A percentile compares a stretch with the other conserved stretches of the same genome.
Evolutionary conservation across 2,797 vertebrate genomes (phyloP).

Genomic region (Eremophila alpestris): DNA sequence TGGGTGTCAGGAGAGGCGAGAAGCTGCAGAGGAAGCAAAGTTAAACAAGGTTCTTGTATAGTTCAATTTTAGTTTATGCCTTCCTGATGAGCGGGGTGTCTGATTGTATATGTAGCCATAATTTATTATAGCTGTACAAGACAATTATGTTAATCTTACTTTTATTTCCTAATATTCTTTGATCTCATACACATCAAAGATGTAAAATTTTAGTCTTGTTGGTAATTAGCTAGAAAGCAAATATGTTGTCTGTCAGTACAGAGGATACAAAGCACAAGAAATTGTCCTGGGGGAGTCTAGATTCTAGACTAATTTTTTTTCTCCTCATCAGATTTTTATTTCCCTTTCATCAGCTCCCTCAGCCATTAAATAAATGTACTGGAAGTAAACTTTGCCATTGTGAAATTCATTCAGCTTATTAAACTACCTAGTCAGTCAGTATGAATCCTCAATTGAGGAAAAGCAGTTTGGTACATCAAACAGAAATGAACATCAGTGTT

Average conservation of each 20-base stretch:
- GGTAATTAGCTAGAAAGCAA: slow-evolving; percentile 65
- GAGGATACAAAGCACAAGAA: slow-evolving; percentile 58
- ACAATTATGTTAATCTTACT: slow-evolving; percentile 67
- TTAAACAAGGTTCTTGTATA: background rate
- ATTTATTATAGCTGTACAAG: slow-evolving; percentile 57
- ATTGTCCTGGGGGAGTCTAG: slow-evolving; percentile 55
- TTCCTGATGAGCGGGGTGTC: slow-evolving; percentile 1
- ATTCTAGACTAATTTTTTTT: slow-evolving; percentile 41
- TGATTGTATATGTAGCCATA: background rate
- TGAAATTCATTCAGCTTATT: slow-evolving; percentile 59
- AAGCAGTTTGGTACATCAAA: slow-evolving; percentile 22
- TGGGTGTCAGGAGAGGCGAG: background rate
- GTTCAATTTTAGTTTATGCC: background rate
- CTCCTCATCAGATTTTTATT: slow-evolving; percentile 52
- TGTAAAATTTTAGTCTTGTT: slow-evolving; percentile 62
- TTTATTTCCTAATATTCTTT: slow-evolving; percentile 69
- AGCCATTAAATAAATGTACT: slow-evolving; percentile 51
- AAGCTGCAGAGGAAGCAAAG: slow-evolving; percentile 7
- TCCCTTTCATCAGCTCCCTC: slow-evolving; percentile 48
- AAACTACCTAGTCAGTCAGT: slow-evolving; percentile 38
- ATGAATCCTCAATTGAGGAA: slow-evolving; percentile 24
- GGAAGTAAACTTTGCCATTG: slow-evolving; percentile 38
- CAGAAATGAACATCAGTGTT: slow-evolving; percentile 15
- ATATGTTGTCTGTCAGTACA: slow-evolving; percentile 53
- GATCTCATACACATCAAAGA: slow-evolving; percentile 66